Evolutionary conservation across 2,888 invertebrate genomes (phyloP).

Genomic region (Macaria liturata): DNA sequence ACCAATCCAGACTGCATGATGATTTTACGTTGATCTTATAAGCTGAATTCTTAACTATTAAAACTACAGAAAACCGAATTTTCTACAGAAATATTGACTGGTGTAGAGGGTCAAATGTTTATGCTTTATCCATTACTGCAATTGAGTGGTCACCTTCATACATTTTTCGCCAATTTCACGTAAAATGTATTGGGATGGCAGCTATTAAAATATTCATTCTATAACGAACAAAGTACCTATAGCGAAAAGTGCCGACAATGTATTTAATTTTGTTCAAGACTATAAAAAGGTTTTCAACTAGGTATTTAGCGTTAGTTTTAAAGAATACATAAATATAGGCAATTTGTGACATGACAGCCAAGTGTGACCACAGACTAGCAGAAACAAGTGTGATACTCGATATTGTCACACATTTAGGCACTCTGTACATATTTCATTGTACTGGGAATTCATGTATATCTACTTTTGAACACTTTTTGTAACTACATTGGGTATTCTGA

Average conservation of each 20-base stretch:
- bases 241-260: no score
- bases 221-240: no score
- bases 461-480: constrained; percentile 67
- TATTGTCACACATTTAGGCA: constrained; percentile 78
- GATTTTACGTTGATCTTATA: neutral
- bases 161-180: no score
- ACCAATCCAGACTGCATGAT: neutral
- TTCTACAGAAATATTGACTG: no score
- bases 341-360: constrained; percentile 34
- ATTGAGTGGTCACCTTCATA: no score
- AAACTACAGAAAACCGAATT: neutral
- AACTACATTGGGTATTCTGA: constrained; percentile 54
- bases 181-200: no score
- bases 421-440: constrained; percentile 64
- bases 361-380: constrained; percentile 23
- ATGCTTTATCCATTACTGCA: no score
- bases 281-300: no score
- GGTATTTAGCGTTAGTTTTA: no score
- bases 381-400: constrained; percentile 59
- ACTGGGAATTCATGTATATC: constrained; percentile 56
- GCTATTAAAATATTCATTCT: no score
- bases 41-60: neutral
- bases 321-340: neutral
- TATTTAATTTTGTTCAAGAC: no score
- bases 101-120: no score